These are phyloP conservation scores for Parambassis ranga DNA, from an alignment of 2,797 vertebrate species.

Conservation along the genomic window DNA sequence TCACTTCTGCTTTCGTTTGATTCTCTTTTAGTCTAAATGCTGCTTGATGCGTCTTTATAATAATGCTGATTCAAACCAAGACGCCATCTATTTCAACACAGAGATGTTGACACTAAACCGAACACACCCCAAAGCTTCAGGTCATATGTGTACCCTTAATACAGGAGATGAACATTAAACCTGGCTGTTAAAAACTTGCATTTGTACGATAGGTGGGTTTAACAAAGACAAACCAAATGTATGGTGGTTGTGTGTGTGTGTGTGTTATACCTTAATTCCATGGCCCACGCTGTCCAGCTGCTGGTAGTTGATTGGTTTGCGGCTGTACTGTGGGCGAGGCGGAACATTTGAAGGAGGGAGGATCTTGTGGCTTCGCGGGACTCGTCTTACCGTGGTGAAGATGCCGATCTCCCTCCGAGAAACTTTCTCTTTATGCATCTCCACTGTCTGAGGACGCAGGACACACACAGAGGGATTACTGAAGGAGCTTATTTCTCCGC, in stretches of 20 bases:
- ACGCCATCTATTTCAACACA: too few relatives aligned
- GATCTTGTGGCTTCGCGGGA: slow-evolving; percentile 78
- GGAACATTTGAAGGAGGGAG: slow-evolving; percentile 47
- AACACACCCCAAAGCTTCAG: too few relatives aligned
- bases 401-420: slow-evolving; percentile 84
- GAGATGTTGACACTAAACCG: too few relatives aligned
- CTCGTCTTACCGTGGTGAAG: slow-evolving; percentile 72
- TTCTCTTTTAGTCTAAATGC: neutral
- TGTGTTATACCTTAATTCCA: slow-evolving; percentile 83
- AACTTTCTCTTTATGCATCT: slow-evolving; percentile 90
- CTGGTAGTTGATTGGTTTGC: slow-evolving; percentile 86
- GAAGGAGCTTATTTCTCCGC: too few relatives aligned
- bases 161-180: too few relatives aligned
- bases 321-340: slow-evolving; percentile 77
- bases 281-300: slow-evolving; percentile 85
- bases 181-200: too few relatives aligned
- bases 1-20: slow-evolving; percentile 19
- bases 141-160: too few relatives aligned
- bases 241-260: slow-evolving; percentile 18
- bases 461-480: too few relatives aligned
- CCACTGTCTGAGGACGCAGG: slow-evolving; percentile 78
- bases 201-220: too few relatives aligned
- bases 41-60: too few relatives aligned
- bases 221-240: too few relatives aligned
- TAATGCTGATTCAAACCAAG: too few relatives aligned